A percentile compares a stretch with the other conserved stretches of the same genome.
These are phyloP conservation scores for Creontiades dilutus DNA, from an alignment of 2,888 invertebrate genomes.

Conservation along the genomic window DNA sequence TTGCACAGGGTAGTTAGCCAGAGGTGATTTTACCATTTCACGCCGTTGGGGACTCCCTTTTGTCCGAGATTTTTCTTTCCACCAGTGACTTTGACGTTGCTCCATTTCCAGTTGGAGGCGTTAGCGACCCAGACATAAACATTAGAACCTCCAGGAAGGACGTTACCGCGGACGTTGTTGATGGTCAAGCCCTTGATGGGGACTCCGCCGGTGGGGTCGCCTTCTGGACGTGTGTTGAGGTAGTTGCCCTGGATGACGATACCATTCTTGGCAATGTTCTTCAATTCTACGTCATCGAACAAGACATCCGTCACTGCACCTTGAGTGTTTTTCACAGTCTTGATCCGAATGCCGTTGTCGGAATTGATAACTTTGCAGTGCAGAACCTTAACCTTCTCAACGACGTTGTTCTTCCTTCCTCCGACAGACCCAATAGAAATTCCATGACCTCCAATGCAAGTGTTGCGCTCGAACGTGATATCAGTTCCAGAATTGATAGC, in stretches of 20 bases:
- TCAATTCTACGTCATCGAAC: slow-evolving; percentile 36
- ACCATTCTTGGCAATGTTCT: slow-evolving; percentile 23
- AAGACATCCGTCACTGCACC: background rate
- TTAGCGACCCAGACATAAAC: background rate
- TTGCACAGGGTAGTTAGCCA: background rate
- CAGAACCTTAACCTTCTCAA: background rate
- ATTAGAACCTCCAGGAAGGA: slow-evolving; percentile 11
- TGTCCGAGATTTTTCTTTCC: slow-evolving; percentile 18
- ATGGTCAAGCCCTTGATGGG: slow-evolving; percentile 32
- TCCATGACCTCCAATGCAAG: slow-evolving; percentile 28
- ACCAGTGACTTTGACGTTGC: background rate
- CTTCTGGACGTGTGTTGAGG: slow-evolving; percentile 37
- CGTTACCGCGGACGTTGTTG: slow-evolving; percentile 45
- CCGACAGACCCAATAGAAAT: slow-evolving; percentile 47
- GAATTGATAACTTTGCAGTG: background rate
- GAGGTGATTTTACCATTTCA: background rate
- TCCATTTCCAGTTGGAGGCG: slow-evolving; percentile 46
- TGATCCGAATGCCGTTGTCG: slow-evolving; percentile 28
- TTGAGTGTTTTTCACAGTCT: background rate
- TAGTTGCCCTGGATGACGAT: slow-evolving; percentile 51
- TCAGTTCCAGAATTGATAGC: background rate
- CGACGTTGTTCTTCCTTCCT: slow-evolving; percentile 24
- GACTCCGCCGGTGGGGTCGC: slow-evolving; percentile 1
- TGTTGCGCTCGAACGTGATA: background rate
- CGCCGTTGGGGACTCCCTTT: slow-evolving; percentile 24